Evolutionary conservation across 2,113 vertebrate species (phyloP), one percentile per base, ranked within the genome.

Genomic region (Cyanocitta stelleri): DNA sequence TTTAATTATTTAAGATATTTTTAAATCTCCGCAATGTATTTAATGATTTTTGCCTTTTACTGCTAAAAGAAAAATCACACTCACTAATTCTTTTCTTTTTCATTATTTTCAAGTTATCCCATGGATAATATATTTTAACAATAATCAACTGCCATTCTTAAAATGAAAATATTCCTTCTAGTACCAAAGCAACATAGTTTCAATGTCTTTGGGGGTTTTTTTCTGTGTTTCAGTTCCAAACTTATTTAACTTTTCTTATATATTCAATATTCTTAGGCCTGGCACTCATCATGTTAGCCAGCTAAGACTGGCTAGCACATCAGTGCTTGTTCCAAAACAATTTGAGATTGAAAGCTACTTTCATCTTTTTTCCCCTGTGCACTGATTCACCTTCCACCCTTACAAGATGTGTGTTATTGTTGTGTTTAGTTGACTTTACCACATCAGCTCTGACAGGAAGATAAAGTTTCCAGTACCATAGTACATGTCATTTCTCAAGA

Each of bases 371-470:
- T 93, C 35, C 55, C 75, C 62, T 94, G 92, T 96, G 49, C 9
- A 10, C 79, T 79, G 69, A 89, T 33, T 97, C 96, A 97, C 96
- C 96, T 97, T 97, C 95, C 92, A 97, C 94, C 96, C 97, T 91
- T 78, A 52, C 81, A 90, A 88, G 77, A 89, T 79, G 89, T 75
- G 58, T 92, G 91, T 96, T 97, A 97, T 97, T 98, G 97, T 97
- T 89, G 77, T 96, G 95, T 97, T 27, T 37, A 32, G 68, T 95
- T 97, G 97, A 97, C 94, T 97, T 97, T 72, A 52, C 81, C 9
- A 19, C 69, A 95, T 97, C 95, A 94, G 66, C 23, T 93, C 83
- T 98, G 97, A 98, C 94, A 97, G 93, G 95, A 97, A 98, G 97
- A 97, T 98, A 55, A 97, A 95, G 29, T 96, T 94, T 93, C 76